Evolutionary conservation across 2,888 invertebrate species (phyloP).

Genomic region (Perizoma affinitatum): DNA sequence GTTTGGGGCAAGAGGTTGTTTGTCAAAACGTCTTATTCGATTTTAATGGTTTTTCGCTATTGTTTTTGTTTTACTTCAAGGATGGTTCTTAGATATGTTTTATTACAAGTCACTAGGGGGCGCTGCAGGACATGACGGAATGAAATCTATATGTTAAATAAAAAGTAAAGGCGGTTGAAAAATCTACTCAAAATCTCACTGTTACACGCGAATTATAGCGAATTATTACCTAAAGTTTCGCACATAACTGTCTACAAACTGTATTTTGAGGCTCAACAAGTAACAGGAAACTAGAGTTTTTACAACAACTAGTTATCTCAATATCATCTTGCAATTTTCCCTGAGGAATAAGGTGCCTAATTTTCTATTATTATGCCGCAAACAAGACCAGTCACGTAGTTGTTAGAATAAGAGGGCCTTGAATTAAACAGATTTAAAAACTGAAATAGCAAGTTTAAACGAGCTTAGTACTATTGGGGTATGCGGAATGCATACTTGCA

Average conservation of each 20-base stretch:
- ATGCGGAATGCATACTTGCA: too few relatives aligned
- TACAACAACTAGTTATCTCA: conserved; percentile 15
- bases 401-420: not conserved
- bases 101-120: too few relatives aligned
- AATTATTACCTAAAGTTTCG: conserved; percentile 13
- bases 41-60: too few relatives aligned
- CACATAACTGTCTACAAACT: conserved; percentile 7
- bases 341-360: conserved; percentile 13
- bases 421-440: conserved; percentile 1
- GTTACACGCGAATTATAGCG: conserved; percentile 14
- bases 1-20: too few relatives aligned
- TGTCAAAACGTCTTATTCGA: too few relatives aligned
- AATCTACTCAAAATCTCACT: conserved; percentile 1
- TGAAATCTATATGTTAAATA: too few relatives aligned
- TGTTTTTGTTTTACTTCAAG: too few relatives aligned
- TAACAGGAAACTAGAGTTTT: conserved; percentile 12
- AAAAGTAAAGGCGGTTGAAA: too few relatives aligned
- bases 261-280: conserved; percentile 17
- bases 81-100: too few relatives aligned
- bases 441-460: too few relatives aligned
- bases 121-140: too few relatives aligned
- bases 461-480: too few relatives aligned
- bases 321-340: conserved; percentile 23
- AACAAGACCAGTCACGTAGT: conserved; percentile 10
- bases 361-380: conserved; percentile 1